Base-by-base conservation (phyloP, 2,797 vertebrate species). In the Silurus lanzhouensis region DNA sequence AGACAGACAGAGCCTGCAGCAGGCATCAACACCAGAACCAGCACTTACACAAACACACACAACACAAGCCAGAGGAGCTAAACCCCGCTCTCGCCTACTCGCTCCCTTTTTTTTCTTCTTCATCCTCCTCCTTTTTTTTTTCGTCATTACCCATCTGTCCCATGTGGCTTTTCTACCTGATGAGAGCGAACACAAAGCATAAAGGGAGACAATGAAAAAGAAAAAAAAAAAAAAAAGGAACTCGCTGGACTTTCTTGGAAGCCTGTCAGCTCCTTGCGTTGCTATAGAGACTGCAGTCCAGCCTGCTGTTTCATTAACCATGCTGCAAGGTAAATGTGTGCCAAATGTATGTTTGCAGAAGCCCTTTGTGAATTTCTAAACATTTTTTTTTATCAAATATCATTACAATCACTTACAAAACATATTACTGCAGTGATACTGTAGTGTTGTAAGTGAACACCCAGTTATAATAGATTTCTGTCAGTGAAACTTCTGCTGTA, bases 21-120 rank as follows among this genome's bases (percentile, higher is more conserved):
- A 68, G 79, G 80, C 76, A 83, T 85, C 83, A 86, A 68, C 83
- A 86, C 79, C 79, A 84, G 67, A 88, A 81, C 81, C 77, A 82
- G 60, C 70, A 84, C 80, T 84, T 75, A 86, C 70, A 87, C 80
- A 81, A 64, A 85, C n/a, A 72, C 80, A 88, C 80, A 58, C 83
- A 70, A 70, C 46, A 64, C n/a, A 17, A 70, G 44, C 72, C 25
- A 70, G 80, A 12, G 38, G 77, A 91, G 89, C 90, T 89, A 79
- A 92, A 92, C 91, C 90, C 38, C 90, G 90, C 88, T 91, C 92
- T 92, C 89, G 92, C 89, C 6, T 90, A 89, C 85, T 90, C 90
- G 90, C 91, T 87, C 90, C 88, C 88, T 48, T 55, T 19, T 25
- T 64, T 17, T 55, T 71, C 48, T 52, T 83, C 89, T 90, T 52